phyloP scores from a whole-genome alignment of 2,113 vertebrate genomes.

The Zingel zingel region DNA sequence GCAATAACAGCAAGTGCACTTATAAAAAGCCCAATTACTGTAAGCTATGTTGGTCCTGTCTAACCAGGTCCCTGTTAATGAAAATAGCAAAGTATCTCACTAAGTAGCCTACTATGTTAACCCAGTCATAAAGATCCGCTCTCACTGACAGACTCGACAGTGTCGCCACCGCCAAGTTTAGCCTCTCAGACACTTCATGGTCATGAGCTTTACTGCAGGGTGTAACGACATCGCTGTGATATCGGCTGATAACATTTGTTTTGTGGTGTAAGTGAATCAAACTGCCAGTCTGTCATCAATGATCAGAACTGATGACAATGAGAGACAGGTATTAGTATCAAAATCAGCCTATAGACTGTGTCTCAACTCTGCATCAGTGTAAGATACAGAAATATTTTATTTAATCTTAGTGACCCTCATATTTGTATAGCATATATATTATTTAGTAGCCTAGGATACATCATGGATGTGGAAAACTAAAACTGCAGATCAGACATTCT shows the following conservation, averaged over 20 bases:
- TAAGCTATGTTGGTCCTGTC: conserved; percentile 30
- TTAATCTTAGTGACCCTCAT: neutral
- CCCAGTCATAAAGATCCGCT: conserved; percentile 43
- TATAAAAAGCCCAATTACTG: conserved; percentile 59
- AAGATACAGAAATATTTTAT: neutral
- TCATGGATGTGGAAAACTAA: neutral
- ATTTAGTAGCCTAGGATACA: neutral
- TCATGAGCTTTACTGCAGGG: neutral
- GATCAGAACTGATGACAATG: neutral
- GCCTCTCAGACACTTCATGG: conserved; percentile 11
- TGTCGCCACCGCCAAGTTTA: conserved; percentile 49
- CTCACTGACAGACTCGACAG: neutral
- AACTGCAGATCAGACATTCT: neutral
- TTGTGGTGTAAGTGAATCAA: neutral
- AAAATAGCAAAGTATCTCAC: conserved; percentile 52
- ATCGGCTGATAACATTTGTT: conserved; percentile 3
- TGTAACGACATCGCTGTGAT: neutral
- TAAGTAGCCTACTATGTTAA: conserved; percentile 26
- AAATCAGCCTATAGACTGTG: neutral
- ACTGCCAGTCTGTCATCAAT: neutral
- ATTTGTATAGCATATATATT: neutral
- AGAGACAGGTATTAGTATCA: neutral
- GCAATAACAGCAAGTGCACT: conserved; percentile 15
- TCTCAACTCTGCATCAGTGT: neutral
- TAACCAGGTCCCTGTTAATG: conserved; percentile 57